Evolutionary conservation across 2,113 vertebrate species (phyloP).

Genomic region (Piprites chloris): DNA sequence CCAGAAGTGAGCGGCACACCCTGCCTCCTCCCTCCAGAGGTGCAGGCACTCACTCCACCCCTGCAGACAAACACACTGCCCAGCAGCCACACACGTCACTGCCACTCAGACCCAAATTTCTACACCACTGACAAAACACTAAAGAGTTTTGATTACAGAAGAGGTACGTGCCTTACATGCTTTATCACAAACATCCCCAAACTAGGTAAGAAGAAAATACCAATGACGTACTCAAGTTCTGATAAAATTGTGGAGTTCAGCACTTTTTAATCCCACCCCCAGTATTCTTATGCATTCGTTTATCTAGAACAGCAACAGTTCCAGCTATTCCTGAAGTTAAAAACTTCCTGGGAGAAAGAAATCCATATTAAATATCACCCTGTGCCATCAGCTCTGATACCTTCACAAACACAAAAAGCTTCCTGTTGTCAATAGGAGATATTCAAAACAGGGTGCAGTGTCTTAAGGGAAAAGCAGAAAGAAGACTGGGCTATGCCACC

Average conservation of each 20-base stretch:
- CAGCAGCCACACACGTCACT: rapidly evolving
- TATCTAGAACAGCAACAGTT: not conserved
- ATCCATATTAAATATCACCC: not conserved
- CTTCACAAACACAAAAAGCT: not conserved
- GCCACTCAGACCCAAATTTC: not conserved
- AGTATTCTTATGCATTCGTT: not conserved
- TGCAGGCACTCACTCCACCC: not conserved
- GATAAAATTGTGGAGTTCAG: not conserved
- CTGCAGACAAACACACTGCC: not conserved
- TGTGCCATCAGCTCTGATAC: not conserved
- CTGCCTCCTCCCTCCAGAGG: not conserved
- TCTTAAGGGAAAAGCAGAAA: not conserved
- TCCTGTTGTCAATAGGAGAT: not conserved
- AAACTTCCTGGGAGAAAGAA: not conserved
- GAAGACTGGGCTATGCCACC: rapidly evolving
- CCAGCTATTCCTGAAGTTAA: not conserved
- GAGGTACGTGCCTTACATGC: not conserved
- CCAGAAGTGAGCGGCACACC: not conserved
- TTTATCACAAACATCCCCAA: not conserved
- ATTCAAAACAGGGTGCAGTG: not conserved
- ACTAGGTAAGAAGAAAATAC: not conserved
- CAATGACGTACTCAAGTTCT: not conserved
- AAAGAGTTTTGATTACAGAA: not conserved
- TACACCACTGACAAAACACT: not conserved
- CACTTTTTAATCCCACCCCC: not conserved